Percentiles rank a stretch among this genome's conserved stretches.
Evolutionary conservation across 2,797 vertebrate genomes (phyloP).

Genomic region (Eidolon dupreanum): DNA sequence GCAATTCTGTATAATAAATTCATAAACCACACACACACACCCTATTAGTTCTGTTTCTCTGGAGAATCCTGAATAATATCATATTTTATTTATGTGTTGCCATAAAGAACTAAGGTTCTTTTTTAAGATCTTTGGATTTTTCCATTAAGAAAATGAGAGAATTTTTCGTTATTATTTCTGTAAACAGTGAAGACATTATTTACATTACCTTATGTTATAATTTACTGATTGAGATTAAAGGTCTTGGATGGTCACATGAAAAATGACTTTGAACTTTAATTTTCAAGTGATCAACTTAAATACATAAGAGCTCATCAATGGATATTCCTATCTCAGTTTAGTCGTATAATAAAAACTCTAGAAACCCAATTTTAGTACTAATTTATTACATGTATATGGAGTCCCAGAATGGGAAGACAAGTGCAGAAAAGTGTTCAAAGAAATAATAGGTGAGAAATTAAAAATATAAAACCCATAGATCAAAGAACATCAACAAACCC

Average conservation of each 20-base stretch:
- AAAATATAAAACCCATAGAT: neutral
- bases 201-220: neutral
- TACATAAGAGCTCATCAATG: neutral
- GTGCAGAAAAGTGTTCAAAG: neutral
- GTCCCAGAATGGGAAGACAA: neutral
- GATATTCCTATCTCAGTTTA: neutral
- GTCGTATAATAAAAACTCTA: neutral
- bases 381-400: neutral
- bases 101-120: neutral
- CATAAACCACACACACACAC: too few species aligned
- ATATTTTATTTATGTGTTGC: neutral
- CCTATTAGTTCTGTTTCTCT: neutral
- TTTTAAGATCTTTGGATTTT: constrained; percentile 7
- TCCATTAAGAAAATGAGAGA: neutral
- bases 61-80: neutral
- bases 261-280: constrained; percentile 28
- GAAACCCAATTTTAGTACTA: neutral
- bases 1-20: neutral
- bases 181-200: neutral
- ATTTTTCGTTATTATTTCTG: neutral
- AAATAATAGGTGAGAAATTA: neutral
- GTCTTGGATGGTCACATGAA: neutral
- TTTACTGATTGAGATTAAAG: neutral
- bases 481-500: neutral
- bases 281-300: neutral